Percentiles rank a stretch among this genome's conserved stretches.
These are phyloP conservation scores for Lethrus apterus DNA, from an alignment of 1,140 invertebrate genomes.

Conservation along the genomic window DNA sequence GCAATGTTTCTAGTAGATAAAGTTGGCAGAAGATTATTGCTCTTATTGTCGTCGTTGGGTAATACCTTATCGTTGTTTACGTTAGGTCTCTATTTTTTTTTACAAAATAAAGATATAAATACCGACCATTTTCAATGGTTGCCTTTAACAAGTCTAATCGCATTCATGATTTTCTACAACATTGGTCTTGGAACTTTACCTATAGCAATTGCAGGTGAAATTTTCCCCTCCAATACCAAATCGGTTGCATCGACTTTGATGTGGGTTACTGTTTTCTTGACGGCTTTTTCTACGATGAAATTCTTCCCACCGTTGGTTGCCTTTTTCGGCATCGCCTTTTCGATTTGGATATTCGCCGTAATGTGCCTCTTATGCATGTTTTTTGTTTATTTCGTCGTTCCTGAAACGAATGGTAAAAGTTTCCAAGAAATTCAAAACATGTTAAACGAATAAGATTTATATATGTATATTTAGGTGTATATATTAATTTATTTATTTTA, in stretches of 20 bases:
- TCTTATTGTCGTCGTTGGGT: conserved; percentile 58
- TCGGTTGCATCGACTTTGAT: conserved; percentile 63
- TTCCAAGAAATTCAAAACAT: conserved; percentile 47
- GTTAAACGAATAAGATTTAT: too few species aligned
- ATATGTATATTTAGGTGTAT: too few species aligned
- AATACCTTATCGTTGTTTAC: conserved; percentile 38
- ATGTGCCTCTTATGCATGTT: conserved; percentile 53
- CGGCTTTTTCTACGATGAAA: conserved; percentile 70
- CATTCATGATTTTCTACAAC: conserved; percentile 15
- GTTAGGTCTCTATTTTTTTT: conserved; percentile 20
- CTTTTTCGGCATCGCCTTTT: conserved; percentile 54
- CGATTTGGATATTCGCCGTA: conserved; percentile 70
- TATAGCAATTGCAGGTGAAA: conserved; percentile 73
- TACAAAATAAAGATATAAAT: conserved; percentile 5
- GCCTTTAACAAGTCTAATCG: conserved; percentile 14
- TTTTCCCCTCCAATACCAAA: conserved; percentile 67
- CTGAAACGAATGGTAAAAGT: conserved; percentile 77
- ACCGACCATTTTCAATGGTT: conserved; percentile 18
- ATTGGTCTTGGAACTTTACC: conserved; percentile 70
- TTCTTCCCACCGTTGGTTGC: conserved; percentile 54
- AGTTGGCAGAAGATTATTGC: conserved; percentile 59
- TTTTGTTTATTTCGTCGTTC: conserved; percentile 57
- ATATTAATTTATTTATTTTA: too few species aligned
- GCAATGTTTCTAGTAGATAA: conserved; percentile 65
- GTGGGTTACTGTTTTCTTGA: conserved; percentile 64